These are phyloP conservation scores for Pollachius pollachius DNA, from an alignment of 2,113 vertebrate genomes.

Conservation along the genomic window DNA sequence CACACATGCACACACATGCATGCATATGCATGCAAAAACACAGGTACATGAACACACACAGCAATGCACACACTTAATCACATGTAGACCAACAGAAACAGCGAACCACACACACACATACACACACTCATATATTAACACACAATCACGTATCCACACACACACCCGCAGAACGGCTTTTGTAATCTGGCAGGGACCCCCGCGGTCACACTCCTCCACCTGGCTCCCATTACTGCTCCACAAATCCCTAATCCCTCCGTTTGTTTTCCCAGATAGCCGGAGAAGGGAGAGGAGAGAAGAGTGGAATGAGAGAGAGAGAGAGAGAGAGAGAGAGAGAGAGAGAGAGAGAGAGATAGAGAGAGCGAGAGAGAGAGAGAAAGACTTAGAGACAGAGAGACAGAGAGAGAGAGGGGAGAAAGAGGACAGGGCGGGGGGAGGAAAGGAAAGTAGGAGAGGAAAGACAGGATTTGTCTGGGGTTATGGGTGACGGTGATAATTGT, in stretches of 20 bases:
- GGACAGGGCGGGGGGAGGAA: slow-evolving; percentile 15
- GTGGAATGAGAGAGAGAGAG: slow-evolving; percentile 39
- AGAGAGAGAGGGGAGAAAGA: slow-evolving; percentile 50
- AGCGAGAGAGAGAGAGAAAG: slow-evolving; percentile 16
- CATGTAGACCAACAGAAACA: too few relatives aligned
- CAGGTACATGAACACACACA: too few relatives aligned
- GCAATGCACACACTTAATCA: too few relatives aligned
- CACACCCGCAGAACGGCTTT: neutral
- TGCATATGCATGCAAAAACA: too few relatives aligned
- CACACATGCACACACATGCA: too few relatives aligned
- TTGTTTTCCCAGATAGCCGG: slow-evolving; percentile 70
- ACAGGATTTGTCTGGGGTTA: slow-evolving; percentile 36
- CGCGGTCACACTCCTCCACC: slow-evolving; percentile 70
- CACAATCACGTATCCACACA: too few relatives aligned
- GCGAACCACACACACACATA: too few relatives aligned
- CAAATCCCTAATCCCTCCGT: slow-evolving; percentile 73
- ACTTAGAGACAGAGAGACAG: slow-evolving; percentile 32
- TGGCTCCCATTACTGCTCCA: slow-evolving; percentile 70
- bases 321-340: slow-evolving; percentile 39
- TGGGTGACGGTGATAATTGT: slow-evolving; percentile 40
- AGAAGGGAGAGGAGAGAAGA: slow-evolving; percentile 4
- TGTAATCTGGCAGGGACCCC: slow-evolving; percentile 69
- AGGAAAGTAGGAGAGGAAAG: slow-evolving; percentile 43
- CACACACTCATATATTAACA: too few relatives aligned
- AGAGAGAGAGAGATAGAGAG: slow-evolving; percentile 31